Percentiles rank a stretch among this genome's conserved stretches.
phyloP scores from a whole-genome alignment of 2,113 vertebrate genomes.

The Muntiacus reevesi region DNA sequence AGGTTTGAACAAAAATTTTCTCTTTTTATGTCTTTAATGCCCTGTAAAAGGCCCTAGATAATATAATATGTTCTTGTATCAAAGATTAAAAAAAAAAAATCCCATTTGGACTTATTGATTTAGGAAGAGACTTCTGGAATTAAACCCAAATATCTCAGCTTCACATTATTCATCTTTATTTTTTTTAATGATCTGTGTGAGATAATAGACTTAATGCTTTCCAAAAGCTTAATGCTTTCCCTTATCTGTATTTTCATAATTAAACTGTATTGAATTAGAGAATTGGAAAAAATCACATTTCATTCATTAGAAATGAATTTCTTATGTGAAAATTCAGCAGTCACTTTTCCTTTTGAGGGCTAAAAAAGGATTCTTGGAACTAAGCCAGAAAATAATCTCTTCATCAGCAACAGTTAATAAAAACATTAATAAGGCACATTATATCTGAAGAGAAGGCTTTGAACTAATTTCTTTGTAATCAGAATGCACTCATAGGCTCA shows the following conservation, averaged over 20 bases:
- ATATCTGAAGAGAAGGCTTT: conserved; percentile 10
- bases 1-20: background rate
- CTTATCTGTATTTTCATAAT: conserved; percentile 25
- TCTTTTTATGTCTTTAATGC: conserved; percentile 13
- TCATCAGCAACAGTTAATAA: conserved; percentile 57
- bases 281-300: background rate
- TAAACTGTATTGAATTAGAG: conserved; percentile 8
- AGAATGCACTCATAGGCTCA: conserved; percentile 25
- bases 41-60: background rate
- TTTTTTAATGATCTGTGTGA: background rate
- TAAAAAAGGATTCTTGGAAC: conserved; percentile 30
- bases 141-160: conserved; percentile 31
- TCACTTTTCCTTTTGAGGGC: conserved; percentile 29
- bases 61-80: background rate
- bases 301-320: conserved; percentile 6
- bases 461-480: conserved; percentile 54
- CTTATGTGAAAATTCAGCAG: conserved; percentile 5
- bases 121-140: conserved; percentile 21
- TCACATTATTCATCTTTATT: background rate
- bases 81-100: background rate
- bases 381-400: conserved; percentile 50
- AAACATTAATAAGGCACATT: conserved; percentile 50
- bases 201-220: background rate
- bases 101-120: conserved; percentile 30
- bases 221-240: background rate